These are phyloP conservation scores for Bellardia bayeri DNA, from an alignment of 2,888 invertebrate species.

Conservation along the genomic window DNA sequence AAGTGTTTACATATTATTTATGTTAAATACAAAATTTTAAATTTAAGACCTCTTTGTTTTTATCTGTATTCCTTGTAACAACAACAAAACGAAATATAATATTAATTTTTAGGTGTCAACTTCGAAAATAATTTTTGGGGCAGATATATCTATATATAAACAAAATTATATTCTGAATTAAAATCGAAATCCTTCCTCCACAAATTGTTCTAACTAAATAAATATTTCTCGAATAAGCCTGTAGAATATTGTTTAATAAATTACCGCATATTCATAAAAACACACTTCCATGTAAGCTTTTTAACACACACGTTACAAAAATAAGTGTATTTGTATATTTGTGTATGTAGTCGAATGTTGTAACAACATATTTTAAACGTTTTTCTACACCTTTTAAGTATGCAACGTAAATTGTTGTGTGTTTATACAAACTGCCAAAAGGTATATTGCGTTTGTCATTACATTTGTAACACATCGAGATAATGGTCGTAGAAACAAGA, in stretches of 20 bases:
- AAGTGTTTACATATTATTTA: no score
- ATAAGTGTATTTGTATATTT: background rate
- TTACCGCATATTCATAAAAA: background rate
- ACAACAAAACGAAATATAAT: no score
- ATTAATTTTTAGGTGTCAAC: no score
- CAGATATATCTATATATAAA: background rate
- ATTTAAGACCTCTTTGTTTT: no score
- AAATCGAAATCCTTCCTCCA: slow-evolving; percentile 5
- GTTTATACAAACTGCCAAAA: background rate
- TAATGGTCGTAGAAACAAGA: no score
- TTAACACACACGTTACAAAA: background rate
- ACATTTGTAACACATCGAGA: no score
- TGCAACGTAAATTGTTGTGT: slow-evolving; percentile 34
- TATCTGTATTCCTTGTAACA: no score
- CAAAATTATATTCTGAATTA: slow-evolving; percentile 5
- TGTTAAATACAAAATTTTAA: no score
- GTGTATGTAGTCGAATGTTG: background rate
- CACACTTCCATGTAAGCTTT: background rate
- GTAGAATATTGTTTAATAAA: slow-evolving; percentile 1
- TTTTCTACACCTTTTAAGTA: slow-evolving; percentile 34
- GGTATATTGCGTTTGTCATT: no score
- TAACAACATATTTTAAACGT: slow-evolving; percentile 9
- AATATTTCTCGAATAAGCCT: slow-evolving; percentile 13
- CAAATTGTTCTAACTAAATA: background rate
- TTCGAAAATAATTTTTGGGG: no score